Percentiles rank a stretch among this genome's conserved stretches.
phyloP scores from a whole-genome alignment of 2,797 vertebrate species.

The Paratrypauchen microcephalus region DNA sequence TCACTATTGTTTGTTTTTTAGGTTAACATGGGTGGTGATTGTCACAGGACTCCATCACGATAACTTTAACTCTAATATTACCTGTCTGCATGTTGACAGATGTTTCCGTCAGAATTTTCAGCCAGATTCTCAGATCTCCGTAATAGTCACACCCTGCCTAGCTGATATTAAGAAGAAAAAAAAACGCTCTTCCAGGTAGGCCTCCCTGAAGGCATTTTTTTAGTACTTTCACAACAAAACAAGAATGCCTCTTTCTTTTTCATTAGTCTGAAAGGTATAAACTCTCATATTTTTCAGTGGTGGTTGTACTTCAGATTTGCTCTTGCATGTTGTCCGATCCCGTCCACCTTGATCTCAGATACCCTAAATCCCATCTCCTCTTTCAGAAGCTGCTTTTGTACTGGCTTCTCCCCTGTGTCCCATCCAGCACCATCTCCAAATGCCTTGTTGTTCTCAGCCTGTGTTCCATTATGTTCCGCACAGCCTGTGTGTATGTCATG shows the following conservation, averaged over 20 bases:
- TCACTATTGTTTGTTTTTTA: slow-evolving; percentile 43
- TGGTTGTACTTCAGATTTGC: slow-evolving; percentile 78
- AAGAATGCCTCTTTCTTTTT: slow-evolving; percentile 80
- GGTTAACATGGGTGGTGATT: slow-evolving; percentile 54
- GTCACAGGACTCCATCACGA: slow-evolving; percentile 46
- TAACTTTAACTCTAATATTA: slow-evolving; percentile 78
- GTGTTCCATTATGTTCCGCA: slow-evolving; percentile 70
- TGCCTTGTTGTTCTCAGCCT: slow-evolving; percentile 59
- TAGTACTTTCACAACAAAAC: slow-evolving; percentile 74
- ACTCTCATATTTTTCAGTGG: slow-evolving; percentile 74
- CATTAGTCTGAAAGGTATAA: slow-evolving; percentile 77
- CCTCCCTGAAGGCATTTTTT: slow-evolving; percentile 76
- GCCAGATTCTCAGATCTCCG: slow-evolving; percentile 79
- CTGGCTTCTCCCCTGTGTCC: slow-evolving; percentile 75
- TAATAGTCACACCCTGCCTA: slow-evolving; percentile 84
- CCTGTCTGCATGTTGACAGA: slow-evolving; percentile 87
- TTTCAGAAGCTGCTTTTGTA: slow-evolving; percentile 68
- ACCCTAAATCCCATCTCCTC: slow-evolving; percentile 17
- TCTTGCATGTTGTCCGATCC: slow-evolving; percentile 82
- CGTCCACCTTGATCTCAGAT: slow-evolving; percentile 55
- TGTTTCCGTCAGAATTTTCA: slow-evolving; percentile 84
- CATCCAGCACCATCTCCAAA: slow-evolving; percentile 73
- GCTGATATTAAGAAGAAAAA: slow-evolving; percentile 85
- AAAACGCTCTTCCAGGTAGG: slow-evolving; percentile 82
- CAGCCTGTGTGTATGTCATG: slow-evolving; percentile 73